phyloP scores from a whole-genome alignment of 2,113 vertebrate genomes.

The Apaloderma vittatum region DNA sequence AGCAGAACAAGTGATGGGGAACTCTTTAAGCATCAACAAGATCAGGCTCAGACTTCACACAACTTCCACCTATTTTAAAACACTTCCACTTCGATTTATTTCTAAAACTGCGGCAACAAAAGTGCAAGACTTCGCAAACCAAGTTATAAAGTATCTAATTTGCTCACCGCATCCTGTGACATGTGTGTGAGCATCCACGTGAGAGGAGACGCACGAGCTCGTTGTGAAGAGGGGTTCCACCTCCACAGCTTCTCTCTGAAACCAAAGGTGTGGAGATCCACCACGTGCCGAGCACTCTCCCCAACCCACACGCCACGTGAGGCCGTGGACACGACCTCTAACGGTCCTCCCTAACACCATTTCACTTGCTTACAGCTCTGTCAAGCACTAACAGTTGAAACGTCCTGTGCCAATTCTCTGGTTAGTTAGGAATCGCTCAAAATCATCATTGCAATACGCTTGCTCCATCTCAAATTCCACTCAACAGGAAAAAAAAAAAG shows the following conservation, averaged over 20 bases:
- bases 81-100: not conserved
- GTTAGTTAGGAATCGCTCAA: not conserved
- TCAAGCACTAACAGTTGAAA: not conserved
- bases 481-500: not conserved
- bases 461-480: not conserved
- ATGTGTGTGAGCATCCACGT: fast-evolving
- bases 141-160: not conserved
- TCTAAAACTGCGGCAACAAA: slow-evolving; percentile 14
- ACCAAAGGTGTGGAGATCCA: not conserved
- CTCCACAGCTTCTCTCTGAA: not conserved
- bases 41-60: not conserved
- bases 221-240: not conserved
- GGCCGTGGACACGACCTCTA: not conserved
- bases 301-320: too few relatives aligned
- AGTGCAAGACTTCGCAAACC: not conserved
- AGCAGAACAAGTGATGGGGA: not conserved
- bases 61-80: not conserved
- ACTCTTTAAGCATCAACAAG: not conserved
- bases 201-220: not conserved
- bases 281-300: not conserved
- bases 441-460: not conserved
- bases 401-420: not conserved
- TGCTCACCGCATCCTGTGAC: not conserved
- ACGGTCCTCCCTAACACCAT: not conserved
- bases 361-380: not conserved